Evolutionary conservation across 2,113 vertebrate genomes (phyloP).

Genomic region (Ellobius talpinus): DNA sequence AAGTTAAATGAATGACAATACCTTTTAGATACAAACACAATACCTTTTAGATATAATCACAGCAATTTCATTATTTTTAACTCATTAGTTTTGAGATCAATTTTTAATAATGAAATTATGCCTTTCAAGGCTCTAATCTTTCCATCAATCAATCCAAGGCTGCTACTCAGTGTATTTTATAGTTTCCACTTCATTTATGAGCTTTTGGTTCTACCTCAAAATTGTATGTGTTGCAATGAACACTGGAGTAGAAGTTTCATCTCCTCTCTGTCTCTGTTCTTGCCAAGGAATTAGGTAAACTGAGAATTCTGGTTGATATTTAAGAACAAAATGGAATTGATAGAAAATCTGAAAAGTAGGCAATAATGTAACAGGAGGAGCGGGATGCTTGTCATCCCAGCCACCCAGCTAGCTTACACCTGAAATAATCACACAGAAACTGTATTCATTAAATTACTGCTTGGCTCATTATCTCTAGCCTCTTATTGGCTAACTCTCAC

Average conservation of each 20-base stretch:
- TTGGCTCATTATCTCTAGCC: too few species aligned
- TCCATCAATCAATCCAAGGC: not conserved
- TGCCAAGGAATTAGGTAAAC: not conserved
- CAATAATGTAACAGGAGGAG: not conserved
- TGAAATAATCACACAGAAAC: too few species aligned
- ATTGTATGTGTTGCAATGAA: not conserved
- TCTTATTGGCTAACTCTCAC: too few species aligned
- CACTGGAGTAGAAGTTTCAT: not conserved
- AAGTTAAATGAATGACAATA: not conserved
- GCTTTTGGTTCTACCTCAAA: not conserved
- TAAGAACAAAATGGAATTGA: not conserved
- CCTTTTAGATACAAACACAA: not conserved
- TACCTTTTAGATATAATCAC: not conserved
- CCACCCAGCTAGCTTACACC: too few species aligned
- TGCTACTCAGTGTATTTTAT: not conserved
- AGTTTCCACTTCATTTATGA: not conserved
- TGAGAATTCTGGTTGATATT: not conserved
- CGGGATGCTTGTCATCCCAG: too few species aligned
- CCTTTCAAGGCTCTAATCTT: not conserved
- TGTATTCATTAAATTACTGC: too few species aligned
- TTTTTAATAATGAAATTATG: slow-evolving; percentile 33
- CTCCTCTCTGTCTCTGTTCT: not conserved
- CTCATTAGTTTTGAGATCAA: slow-evolving; percentile 37
- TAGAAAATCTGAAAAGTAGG: not conserved
- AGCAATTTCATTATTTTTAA: slow-evolving; percentile 22